Base-by-base conservation (phyloP, 2,113 vertebrate species). In the Gadus chalcogrammus region DNA sequence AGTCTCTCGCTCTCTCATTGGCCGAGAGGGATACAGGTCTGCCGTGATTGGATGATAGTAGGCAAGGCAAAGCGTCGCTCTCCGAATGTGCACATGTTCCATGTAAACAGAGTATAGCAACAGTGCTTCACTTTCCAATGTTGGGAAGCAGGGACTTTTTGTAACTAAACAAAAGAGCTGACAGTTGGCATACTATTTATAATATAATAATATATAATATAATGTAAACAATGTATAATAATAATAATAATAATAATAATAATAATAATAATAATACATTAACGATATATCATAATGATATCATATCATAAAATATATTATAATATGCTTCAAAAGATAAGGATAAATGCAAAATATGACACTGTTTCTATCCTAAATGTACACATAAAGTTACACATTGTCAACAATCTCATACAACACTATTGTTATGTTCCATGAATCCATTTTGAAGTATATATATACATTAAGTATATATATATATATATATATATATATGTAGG, bases 61-160 rank as follows among this genome's bases (percentile, higher is more conserved):
- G 81, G 80, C 82, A 80, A 81, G 85, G 83, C 79, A 81, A 71
- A 77, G 77, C 79, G 69, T 81, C 74, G 35, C 76, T 56, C 31
- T 79, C 71, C 81, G 82, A 83, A 79, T 67, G 82, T 84, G 89
- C 92, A 93, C 91, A 92, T 93, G 91, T 88, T 85, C 74, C 81
- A 82, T 75, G 92, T 93, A 91, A 93, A 93, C 91, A 92, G 91
- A 91, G 88, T 87, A 79, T 68, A 61, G 61, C 62, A 58, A 58
- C 15, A 58, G 55, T 16, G 55, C n/a, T 58, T 16, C n/a, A n/a
- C 15, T 58, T n/a, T 58, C 15, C 31, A 5, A 35, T 35, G 31
- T 35, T 35, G 6, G 31, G 31, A 35, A 5, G 31, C 31, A 35
- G 31, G 8, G 42, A 48, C 42, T 48, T 48, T 9, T 48, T 7